Conservation (phyloP, 2,888 invertebrate genomes). For the Campaea margaritaria region DNA sequence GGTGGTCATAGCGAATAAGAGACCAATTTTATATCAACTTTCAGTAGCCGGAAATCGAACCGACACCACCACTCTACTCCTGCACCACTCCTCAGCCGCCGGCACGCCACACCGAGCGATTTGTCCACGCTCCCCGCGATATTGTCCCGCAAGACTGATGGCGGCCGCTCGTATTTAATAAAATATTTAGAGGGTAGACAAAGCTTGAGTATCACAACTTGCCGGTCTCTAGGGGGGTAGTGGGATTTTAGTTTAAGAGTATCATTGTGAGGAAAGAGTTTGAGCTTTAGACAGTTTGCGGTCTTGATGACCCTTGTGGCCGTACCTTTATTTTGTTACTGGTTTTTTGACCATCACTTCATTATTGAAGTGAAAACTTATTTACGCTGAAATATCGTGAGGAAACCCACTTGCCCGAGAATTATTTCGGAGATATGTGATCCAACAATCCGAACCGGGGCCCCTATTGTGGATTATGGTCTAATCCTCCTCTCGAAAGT, state of each 20-base stretch:
- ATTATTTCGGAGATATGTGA: no score
- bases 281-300: background rate
- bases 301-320: background rate
- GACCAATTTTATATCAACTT: no score
- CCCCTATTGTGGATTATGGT: no score
- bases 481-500: background rate
- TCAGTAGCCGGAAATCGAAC: conserved; percentile 41
- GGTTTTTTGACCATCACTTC: no score
- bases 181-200: conserved; percentile 65
- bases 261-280: conserved; percentile 8
- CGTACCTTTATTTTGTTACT: background rate
- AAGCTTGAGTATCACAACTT: conserved; percentile 47
- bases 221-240: conserved; percentile 26
- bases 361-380: no score
- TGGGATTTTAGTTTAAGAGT: conserved; percentile 28
- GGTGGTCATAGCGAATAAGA: no score
- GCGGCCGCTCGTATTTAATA: conserved; percentile 65
- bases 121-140: conserved; percentile 68
- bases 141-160: conserved; percentile 75
- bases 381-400: no score
- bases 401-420: no score
- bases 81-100: conserved; percentile 24
- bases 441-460: no score
- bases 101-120: conserved; percentile 57
- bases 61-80: conserved; percentile 19